Evolutionary conservation across 1,140 invertebrate species (phyloP).

Genomic region (Diachasma alloeum): DNA sequence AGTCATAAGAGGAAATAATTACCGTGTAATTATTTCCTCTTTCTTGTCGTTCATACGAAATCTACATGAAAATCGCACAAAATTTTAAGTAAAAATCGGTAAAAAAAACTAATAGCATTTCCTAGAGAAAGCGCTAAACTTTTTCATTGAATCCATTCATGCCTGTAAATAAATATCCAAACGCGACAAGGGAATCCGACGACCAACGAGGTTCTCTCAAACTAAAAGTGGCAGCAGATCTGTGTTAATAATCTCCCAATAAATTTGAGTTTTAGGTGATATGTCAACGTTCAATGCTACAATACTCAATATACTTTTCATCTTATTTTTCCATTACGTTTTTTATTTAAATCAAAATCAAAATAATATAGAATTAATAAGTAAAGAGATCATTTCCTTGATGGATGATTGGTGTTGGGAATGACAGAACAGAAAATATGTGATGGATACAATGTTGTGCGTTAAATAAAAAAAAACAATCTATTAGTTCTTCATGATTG

Average conservation of each 20-base stretch:
- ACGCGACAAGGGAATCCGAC: constrained; percentile 4
- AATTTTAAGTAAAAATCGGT: no score
- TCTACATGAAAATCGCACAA: no score
- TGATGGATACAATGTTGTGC: constrained; percentile 38
- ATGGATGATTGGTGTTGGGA: constrained; percentile 51
- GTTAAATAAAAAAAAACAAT: neutral
- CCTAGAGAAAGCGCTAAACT: no score
- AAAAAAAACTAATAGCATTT: no score
- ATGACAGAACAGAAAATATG: constrained; percentile 49
- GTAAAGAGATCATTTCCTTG: constrained; percentile 65
- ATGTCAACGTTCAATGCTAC: constrained; percentile 51
- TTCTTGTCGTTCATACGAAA: no score
- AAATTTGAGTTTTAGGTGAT: constrained; percentile 44
- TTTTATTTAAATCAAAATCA: constrained; percentile 57
- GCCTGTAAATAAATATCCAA: neutral
- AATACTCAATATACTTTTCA: neutral
- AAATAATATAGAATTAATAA: constrained; percentile 61
- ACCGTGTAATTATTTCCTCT: no score
- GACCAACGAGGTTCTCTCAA: neutral
- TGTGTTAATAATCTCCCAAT: neutral
- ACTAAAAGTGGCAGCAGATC: neutral
- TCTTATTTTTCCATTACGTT: constrained; percentile 41
- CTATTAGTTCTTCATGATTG: neutral
- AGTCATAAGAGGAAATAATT: no score
- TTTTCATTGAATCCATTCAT: no score